Percentiles rank a stretch among this genome's conserved stretches.
Conservation (phyloP, 2,888 invertebrate genomes). For the Protophormia terraenovae region DNA sequence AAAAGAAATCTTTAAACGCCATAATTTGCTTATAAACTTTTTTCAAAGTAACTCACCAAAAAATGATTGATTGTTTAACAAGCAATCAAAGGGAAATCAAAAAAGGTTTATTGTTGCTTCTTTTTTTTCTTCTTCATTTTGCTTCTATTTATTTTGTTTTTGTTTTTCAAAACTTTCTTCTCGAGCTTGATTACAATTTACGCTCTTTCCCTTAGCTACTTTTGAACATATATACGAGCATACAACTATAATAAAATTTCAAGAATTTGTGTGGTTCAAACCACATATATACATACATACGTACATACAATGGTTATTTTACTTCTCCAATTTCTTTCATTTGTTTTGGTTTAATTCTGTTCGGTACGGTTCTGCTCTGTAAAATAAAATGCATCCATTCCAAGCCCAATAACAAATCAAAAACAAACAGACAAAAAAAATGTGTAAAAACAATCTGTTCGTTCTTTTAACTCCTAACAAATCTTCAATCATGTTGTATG, state of each 20-base stretch:
- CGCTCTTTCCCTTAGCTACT: not conserved
- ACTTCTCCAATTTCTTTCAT: conserved; percentile 9
- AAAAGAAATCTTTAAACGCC: conserved; percentile 30
- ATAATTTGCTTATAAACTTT: conserved; percentile 56
- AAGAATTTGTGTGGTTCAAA: conserved; percentile 41
- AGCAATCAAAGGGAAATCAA: conserved; percentile 47
- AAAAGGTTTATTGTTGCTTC: not conserved
- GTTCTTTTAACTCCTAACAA: conserved; percentile 63
- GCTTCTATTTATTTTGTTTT: not conserved
- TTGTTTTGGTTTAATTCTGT: not conserved
- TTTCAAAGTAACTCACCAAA: conserved; percentile 28
- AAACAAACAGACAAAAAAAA: conserved; percentile 19
- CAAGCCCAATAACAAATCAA: conserved; percentile 11
- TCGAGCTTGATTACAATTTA: not conserved
- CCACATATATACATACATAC: no score
- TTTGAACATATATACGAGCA: not conserved
- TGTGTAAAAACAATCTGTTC: conserved; percentile 55
- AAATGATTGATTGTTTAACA: conserved; percentile 64
- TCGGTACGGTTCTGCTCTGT: conserved; percentile 53
- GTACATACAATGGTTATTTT: conserved; percentile 26
- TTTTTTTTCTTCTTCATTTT: not conserved
- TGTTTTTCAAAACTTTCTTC: conserved; percentile 55
- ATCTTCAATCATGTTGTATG: conserved; percentile 57
- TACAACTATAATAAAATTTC: conserved; percentile 9
- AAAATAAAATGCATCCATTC: conserved; percentile 46